phyloP scores from a whole-genome alignment of 2,113 vertebrate species.

The Ammospiza nelsoni region DNA sequence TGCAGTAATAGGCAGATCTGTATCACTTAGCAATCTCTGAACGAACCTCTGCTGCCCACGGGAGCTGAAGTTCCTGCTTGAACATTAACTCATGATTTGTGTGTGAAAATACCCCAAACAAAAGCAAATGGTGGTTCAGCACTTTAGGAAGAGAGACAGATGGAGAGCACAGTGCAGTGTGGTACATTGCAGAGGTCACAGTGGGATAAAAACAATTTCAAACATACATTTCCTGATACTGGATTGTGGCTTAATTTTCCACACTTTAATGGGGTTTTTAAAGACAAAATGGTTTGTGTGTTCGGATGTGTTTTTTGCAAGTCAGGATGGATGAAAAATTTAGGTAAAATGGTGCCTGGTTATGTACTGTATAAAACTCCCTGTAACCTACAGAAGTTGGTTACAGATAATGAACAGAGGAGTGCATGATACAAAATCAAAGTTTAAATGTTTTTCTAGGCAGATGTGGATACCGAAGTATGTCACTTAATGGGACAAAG shows the following conservation, averaged over 20 bases:
- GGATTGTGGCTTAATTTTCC: background rate
- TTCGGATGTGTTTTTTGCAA: background rate
- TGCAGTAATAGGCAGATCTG: background rate
- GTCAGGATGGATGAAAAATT: background rate
- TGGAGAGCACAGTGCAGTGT: background rate
- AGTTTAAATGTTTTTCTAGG: background rate
- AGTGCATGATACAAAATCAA: fast-evolving
- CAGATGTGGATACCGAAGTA: background rate
- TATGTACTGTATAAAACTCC: background rate
- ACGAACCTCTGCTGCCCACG: background rate
- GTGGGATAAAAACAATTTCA: background rate
- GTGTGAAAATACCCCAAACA: background rate
- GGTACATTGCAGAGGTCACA: background rate
- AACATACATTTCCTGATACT: background rate
- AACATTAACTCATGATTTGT: background rate
- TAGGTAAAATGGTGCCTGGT: background rate
- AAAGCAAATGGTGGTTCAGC: background rate
- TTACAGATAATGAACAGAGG: background rate
- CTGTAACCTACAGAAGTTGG: background rate
- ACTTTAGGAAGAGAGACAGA: background rate
- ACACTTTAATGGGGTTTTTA: background rate
- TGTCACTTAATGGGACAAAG: background rate
- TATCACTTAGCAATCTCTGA: background rate
- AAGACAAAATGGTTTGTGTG: background rate
- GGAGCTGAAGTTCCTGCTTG: background rate